Base-by-base conservation (phyloP, 1,140 invertebrate species). In the Neodiprion virginianus region DNA sequence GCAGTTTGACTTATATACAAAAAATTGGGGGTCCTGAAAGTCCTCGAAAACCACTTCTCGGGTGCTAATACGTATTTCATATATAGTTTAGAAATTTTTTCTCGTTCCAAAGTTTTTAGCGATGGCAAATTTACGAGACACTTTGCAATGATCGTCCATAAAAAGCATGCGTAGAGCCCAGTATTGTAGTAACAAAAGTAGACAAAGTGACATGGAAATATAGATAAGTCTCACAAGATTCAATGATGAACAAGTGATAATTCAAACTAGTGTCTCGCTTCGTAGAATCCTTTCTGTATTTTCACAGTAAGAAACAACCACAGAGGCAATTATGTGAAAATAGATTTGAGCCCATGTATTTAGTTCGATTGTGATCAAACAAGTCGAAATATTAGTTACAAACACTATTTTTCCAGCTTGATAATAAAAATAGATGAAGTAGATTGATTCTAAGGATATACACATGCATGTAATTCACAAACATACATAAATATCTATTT, bases 341-440 rank as follows among this genome's bases (percentile, higher is more conserved):
- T 61, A 61, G 53, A 61, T 61, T 61, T 61, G 53, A 61, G n/a
- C 53, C 53, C 53, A 8, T 61, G n/a, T 61, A 40, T 40, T 14
- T 8, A 61, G 11, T 61, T 61, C 28, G 53, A 61, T 8, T 17
- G 53, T 61, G 53, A 61, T 61, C 53, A 17, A 14, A 14, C 53
- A 17, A 61, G 53, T 61, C 28, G 53, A 14, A 14, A 17, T 61
- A 61, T 61, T 17, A 61, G 11, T 61, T 17, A 61, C 53, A 61
- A 61, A 61, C 8, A 61, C 5, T 61, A 14, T 61, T 61, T 12
- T 61, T 61, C n/a, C 11, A 61, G 3, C n/a, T 61, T 61, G 53
- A 61, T 61, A 17, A 61, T 61, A 69, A 69, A 69, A 28, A 69
- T 69, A 69, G 47, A 69, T 69, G 11, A 69, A 61, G 11, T 40